Percentiles rank a stretch among this genome's conserved stretches.
These are phyloP conservation scores for Encarsia formosa DNA, from an alignment of 2,888 invertebrate genomes.

Conservation along the genomic window DNA sequence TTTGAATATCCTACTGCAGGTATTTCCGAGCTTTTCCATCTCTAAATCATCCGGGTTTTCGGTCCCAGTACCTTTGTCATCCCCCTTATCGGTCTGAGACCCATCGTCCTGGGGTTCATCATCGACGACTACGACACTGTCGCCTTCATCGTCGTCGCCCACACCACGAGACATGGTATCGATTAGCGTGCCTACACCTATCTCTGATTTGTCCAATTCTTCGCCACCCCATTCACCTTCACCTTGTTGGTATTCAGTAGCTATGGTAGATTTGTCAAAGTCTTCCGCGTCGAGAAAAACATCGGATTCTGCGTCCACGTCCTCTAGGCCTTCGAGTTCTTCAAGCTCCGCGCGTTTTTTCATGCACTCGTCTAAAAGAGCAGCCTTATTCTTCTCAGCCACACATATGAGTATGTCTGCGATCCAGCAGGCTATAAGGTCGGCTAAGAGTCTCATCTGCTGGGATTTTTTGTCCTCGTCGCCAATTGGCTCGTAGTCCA, in stretches of 20 bases:
- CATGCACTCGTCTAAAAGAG: constrained; percentile 25
- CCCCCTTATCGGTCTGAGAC: too few species aligned
- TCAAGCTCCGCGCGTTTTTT: constrained; percentile 23
- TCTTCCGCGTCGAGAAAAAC: constrained; percentile 1
- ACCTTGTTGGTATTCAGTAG: not conserved
- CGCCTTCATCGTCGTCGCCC: not conserved
- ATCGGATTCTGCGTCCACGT: too few species aligned
- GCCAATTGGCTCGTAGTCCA: constrained; percentile 34
- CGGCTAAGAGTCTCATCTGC: constrained; percentile 42
- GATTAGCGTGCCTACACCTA: not conserved
- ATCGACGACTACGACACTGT: not conserved
- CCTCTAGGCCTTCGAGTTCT: too few species aligned
- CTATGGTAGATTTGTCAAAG: not conserved
- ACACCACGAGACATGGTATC: not conserved
- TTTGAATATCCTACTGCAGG: constrained; percentile 17
- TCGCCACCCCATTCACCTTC: not conserved
- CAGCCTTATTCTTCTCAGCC: constrained; percentile 30
- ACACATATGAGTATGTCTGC: constrained; percentile 39
- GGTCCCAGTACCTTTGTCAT: too few species aligned
- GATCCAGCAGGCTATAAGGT: constrained; percentile 44
- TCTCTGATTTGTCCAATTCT: not conserved
- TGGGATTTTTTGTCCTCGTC: constrained; percentile 40
- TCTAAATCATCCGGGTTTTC: too few species aligned
- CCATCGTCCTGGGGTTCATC: too few species aligned
- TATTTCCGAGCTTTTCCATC: too few species aligned